Conservation (phyloP, 2,888 invertebrate species). For the Drosophila mettleri region DNA sequence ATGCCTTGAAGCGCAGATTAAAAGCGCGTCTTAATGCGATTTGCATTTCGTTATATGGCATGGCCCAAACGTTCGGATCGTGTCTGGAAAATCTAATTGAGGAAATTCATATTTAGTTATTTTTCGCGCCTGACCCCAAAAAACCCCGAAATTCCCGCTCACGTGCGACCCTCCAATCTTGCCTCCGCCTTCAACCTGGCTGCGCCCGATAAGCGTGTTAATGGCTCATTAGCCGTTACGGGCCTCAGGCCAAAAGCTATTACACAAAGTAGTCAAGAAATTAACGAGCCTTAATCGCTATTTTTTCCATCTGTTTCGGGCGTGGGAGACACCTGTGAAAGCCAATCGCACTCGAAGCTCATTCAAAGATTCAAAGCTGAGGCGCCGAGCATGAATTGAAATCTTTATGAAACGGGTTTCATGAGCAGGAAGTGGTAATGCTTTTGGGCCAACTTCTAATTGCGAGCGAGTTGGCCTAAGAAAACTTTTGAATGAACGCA, state of each 20-base stretch:
- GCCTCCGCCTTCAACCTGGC: conserved; percentile 10
- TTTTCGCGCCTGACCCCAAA: conserved; percentile 63
- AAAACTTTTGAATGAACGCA: conserved; percentile 10
- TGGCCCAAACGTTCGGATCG: conserved; percentile 31
- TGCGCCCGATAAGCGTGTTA: conserved; percentile 72
- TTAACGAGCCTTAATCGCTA: conserved; percentile 30
- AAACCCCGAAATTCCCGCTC: background rate
- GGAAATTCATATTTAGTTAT: conserved; percentile 64
- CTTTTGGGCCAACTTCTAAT: conserved; percentile 40
- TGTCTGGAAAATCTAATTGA: conserved; percentile 71
- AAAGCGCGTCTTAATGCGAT: conserved; percentile 74
- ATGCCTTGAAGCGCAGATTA: conserved; percentile 60
- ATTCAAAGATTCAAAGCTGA: conserved; percentile 17
- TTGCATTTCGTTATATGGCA: conserved; percentile 59
- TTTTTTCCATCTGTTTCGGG: conserved; percentile 20
- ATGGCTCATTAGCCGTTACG: conserved; percentile 69
- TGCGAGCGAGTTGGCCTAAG: conserved; percentile 28
- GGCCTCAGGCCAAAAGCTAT: conserved; percentile 47
- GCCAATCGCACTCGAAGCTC: conserved; percentile 30
- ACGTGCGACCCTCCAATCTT: conserved; percentile 46
- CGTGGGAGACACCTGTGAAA: conserved; percentile 57
- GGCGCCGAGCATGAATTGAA: conserved; percentile 41
- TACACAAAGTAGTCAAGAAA: conserved; percentile 54
- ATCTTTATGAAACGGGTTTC: conserved; percentile 10
- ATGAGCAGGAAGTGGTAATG: conserved; percentile 52